Percentiles rank a stretch among this genome's conserved stretches.
phyloP scores from a whole-genome alignment of 1,140 invertebrate genomes.

The Heliconius hewitsoni region DNA sequence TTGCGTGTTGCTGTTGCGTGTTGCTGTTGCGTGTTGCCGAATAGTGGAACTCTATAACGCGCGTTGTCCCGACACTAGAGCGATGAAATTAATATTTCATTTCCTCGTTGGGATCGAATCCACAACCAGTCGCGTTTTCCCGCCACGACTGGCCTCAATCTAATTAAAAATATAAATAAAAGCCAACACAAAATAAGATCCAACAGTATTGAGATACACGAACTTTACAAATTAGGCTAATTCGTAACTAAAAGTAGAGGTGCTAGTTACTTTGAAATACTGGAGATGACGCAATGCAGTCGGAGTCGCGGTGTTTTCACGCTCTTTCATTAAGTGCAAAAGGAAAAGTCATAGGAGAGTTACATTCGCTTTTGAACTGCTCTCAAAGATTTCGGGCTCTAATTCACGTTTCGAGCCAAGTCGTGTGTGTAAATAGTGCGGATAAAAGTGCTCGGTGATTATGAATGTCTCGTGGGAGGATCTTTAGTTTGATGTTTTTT shows the following conservation, averaged over 20 bases:
- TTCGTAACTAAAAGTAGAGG: conserved; percentile 19
- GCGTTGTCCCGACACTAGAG: no score
- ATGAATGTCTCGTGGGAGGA: background rate
- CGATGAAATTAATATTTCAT: no score
- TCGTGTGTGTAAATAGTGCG: conserved; percentile 4
- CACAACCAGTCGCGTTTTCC: no score
- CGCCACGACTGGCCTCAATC: no score
- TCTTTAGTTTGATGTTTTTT: background rate
- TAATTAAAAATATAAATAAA: background rate
- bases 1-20: no score
- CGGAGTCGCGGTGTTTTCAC: conserved; percentile 24
- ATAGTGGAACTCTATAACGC: no score
- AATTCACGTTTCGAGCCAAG: conserved; percentile 10
- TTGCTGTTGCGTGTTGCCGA: no score
- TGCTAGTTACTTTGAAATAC: conserved; percentile 31
- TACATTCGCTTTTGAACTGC: conserved; percentile 17
- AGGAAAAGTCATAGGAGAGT: conserved; percentile 22
- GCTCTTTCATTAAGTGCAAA: conserved; percentile 32
- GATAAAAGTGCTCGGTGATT: background rate
- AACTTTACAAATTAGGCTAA: conserved; percentile 28
- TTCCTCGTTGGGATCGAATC: no score
- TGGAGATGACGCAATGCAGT: conserved; percentile 32
- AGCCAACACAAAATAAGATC: background rate
- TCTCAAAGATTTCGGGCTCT: conserved; percentile 21
- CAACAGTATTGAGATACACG: background rate